Evolutionary conservation across 2,797 vertebrate species (phyloP), one percentile per base, ranked within the genome.

Genomic region (Chaetodon trifasciatus): DNA sequence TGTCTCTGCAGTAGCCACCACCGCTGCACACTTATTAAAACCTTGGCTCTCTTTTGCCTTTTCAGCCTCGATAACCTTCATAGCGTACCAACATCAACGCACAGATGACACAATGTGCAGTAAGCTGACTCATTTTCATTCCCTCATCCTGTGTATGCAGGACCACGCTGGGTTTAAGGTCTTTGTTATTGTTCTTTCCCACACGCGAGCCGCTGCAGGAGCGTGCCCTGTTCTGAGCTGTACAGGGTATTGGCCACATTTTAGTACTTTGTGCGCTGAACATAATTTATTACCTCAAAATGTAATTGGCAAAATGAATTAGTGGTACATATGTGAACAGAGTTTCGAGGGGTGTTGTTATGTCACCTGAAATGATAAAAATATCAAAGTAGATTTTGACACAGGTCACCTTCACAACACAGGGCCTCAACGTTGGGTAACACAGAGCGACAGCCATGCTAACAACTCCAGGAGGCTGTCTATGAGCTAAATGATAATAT

Each of bases 51-150:
- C 24, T 72, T 74, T 72, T 77, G 15, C 55, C 64, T n/a, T 78
- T 67, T 75, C 74, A 39, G 70, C 76, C 65, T 64, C 69, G 19
- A 1, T 80, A 65, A 79, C 82, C 85, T 82, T 87, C 58, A 64
- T 19, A 42, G 44, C 19, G 52, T 4, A 15, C 47, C 74, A 21
- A 28, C 52, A 32, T 62, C 12, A 60, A 81, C 44, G 62, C 32
- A 71, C 67, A 74, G 61, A 67, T 60, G 47, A 64, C 81, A 71
- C 66, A 65, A 52, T 24, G 3, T 66, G 37, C 53, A 39, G 56
- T 13, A 17, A 28, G 61, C 23, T 35, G 52, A 40, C 37, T 79
- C 70, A 17, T 42, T 78, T 55, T 61, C 53, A n/a, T 78, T 75
- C 55, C 3, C 28, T 44, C 21, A 50, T 7, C 64, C 40, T 44